Percentiles rank a stretch among this genome's conserved stretches.
phyloP scores from a whole-genome alignment of 2,797 vertebrate genomes.

The Muscicapa striata region DNA sequence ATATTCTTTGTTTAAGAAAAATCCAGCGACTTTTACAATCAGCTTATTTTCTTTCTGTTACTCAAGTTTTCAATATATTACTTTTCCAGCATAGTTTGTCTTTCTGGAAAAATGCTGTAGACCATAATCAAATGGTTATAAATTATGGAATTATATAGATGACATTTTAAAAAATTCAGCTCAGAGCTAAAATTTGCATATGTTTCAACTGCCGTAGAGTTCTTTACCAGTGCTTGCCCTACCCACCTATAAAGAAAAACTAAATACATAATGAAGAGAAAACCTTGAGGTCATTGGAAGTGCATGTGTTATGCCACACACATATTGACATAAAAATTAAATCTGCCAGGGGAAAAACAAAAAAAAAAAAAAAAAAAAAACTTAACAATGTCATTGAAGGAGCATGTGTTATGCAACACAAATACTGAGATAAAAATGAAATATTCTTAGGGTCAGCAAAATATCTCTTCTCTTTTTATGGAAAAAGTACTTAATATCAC shows the following conservation, averaged over 20 bases:
- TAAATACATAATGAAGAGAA: neutral
- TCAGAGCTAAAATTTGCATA: constrained; percentile 23
- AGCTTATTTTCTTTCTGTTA: constrained; percentile 49
- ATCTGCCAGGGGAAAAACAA: neutral
- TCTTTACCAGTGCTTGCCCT: neutral
- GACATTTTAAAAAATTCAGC: constrained; percentile 19
- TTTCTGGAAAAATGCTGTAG: constrained; percentile 60
- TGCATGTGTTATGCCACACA: neutral
- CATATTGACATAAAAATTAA: neutral
- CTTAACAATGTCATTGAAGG: neutral
- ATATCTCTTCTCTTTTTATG: neutral
- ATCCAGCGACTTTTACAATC: neutral
- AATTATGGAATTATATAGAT: constrained; percentile 33
- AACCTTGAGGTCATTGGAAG: neutral
- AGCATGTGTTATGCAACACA: neutral
- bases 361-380: neutral
- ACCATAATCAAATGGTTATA: constrained; percentile 9
- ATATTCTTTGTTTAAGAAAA: constrained; percentile 30
- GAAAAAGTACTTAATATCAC: constrained; percentile 1
- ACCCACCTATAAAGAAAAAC: neutral
- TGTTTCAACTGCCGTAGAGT: neutral
- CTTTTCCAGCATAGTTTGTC: constrained; percentile 12
- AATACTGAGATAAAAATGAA: neutral
- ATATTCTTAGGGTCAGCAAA: neutral
- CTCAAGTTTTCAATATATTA: constrained; percentile 38